Evolutionary conservation across 2,797 vertebrate genomes (phyloP), one percentile per base, ranked within the genome.

Genomic region (Gymnocypris eckloni): DNA sequence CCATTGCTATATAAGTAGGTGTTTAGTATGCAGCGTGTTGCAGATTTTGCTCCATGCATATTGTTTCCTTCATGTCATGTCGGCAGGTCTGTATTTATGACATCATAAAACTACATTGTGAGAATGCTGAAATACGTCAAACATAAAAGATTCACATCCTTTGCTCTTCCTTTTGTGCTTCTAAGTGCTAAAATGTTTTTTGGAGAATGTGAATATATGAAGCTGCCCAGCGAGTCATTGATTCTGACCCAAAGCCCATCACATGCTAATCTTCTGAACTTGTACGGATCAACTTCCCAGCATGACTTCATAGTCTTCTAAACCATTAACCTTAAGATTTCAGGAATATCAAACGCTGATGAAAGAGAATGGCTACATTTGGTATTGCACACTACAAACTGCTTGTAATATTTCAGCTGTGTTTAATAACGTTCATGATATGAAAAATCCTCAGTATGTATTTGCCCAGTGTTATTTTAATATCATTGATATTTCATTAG

Each of bases 271-370:
- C 73, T 76, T 76, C 48, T 76, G 50, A 39, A 22, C 75, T 77
- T 56, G 16, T 75, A 25, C 3, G 25, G 18, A 52, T 20, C 11
- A 56, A 56, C 20, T n/a, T 77, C 28, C 16, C 20, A 54, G 28
- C 18, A 54, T 18, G 73, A 39, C 73, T 54, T 56, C 33, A 13
- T 54, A 39, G 75, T 56, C 50, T 77, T 77, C 73, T 12, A 22
- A 76, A 76, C 50, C 50, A 22, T 54, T 77, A 77, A 56, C 20
- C 73, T 56, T 77, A 77, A 77, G 50, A 77, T 77, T 56, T 77
- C 75, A 56, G 56, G 33, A 77, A 77, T 39, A 56, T 77, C 73
- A 56, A 77, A 28, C 25, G 18, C 28, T 13, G 73, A 76, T 39
- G 73, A 76, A 76, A 56, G 10, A 54, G 33, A 39, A 22, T 39